Evolutionary conservation across 2,888 invertebrate genomes (phyloP), one percentile per base, ranked within the genome.

Genomic region (Odontocolon sp.): DNA sequence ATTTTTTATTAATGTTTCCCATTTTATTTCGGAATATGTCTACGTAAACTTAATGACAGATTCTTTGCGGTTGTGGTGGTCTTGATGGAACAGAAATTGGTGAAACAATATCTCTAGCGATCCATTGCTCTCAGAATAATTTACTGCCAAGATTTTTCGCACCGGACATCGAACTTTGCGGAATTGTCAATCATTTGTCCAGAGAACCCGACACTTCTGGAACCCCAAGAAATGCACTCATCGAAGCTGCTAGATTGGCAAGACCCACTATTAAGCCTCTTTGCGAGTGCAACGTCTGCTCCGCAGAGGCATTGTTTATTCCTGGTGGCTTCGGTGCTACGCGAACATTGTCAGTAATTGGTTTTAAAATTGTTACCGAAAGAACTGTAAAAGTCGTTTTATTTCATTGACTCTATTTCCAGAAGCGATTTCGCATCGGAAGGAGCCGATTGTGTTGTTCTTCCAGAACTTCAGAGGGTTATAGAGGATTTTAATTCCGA

Each of bases 291-390:
- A 85, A 87, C 18, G 83, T 89, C 2, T 82, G 83, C 16, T 82
- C 80, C n/a, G 91, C 90, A 78, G 91, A 90, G 85, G 93, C 91
- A 8, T 89, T 93, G 5, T 84, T 93, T n/a, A 90, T 93, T 78
- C 93, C 93, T 18, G 93, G 93, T 56, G 93, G 93, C 31, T 92
- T 92, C 87, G 93, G 93, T 2, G 92, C 90, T 26, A 93, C 92
- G 2, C 92, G 92, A 80, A 93, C 92, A 80, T 82, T 93, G 92
- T 93, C 81, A 88, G 92, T 84, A 72, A 67, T 61, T 47, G 54
- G 40, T 54, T 36, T 23, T 3, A 9, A 9, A 11, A 11, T 9
- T 50, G 9, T 56, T 47, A 63, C 28, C 11, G 47, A 18, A 36
- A 11, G 45, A 52, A 50, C n/a, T 16, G 5, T 11, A 16, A 5